Evolutionary conservation across 2,113 vertebrate species (phyloP).

Genomic region (Peucedramus taeniatus): DNA sequence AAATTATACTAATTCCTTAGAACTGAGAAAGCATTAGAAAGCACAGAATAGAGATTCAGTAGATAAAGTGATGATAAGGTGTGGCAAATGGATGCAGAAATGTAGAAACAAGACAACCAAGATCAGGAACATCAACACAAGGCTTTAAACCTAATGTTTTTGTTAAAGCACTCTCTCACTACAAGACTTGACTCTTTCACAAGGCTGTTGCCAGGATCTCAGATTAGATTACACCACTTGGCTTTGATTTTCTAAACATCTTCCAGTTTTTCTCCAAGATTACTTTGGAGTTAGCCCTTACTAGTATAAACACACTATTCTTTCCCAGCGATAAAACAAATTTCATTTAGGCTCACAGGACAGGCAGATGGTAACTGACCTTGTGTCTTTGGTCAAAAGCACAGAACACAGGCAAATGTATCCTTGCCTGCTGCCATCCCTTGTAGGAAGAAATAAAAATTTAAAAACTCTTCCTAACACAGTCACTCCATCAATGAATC

Average conservation of each 20-base stretch:
- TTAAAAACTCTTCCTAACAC: not conserved
- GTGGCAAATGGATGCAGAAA: not conserved
- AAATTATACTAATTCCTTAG: not conserved
- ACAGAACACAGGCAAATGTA: not conserved
- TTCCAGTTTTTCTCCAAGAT: not conserved
- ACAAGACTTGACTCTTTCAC: not conserved
- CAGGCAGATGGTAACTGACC: not conserved
- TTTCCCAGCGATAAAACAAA: not conserved
- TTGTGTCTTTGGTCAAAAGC: not conserved
- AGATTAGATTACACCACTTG: not conserved
- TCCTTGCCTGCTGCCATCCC: not conserved
- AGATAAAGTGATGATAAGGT: not conserved
- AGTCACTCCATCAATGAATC: not conserved
- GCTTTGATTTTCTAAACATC: conserved; percentile 1
- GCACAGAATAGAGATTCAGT: not conserved
- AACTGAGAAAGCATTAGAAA: not conserved
- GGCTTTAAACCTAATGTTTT: not conserved
- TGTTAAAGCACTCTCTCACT: not conserved
- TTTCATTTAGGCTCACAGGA: not conserved
- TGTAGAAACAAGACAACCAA: not conserved
- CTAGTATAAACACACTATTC: not conserved
- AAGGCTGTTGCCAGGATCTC: not conserved
- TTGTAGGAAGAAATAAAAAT: not conserved
- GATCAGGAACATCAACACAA: not conserved
- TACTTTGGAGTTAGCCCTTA: not conserved